These are phyloP conservation scores for Halichoerus grypus DNA, from an alignment of 2,113 vertebrate genomes.

Conservation along the genomic window DNA sequence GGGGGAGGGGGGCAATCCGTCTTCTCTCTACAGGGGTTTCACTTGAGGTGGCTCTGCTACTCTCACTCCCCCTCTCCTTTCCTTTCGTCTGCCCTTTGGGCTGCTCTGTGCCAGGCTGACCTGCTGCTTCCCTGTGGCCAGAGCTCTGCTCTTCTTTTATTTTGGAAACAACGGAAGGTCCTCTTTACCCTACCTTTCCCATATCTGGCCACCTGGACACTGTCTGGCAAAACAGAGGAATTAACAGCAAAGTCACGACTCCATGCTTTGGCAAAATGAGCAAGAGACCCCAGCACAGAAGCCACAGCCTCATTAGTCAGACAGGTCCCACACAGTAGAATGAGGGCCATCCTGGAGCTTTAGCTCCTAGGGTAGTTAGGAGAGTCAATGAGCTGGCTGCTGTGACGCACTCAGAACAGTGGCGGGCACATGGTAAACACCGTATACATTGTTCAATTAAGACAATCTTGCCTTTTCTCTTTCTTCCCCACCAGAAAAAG, in stretches of 20 bases:
- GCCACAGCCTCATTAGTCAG: not conserved
- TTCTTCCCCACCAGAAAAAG: not conserved
- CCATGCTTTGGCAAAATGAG: not conserved
- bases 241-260: not conserved
- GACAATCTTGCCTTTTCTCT: not conserved
- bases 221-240: not conserved
- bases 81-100: not conserved
- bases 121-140: not conserved
- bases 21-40: not conserved
- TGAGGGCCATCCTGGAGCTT: fast-evolving
- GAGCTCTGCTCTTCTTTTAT: not conserved
- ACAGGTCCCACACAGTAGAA: not conserved
- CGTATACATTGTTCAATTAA: not conserved
- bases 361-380: not conserved
- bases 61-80: too few relatives aligned
- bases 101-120: not conserved
- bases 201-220: not conserved
- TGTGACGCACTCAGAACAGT: not conserved
- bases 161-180: not conserved
- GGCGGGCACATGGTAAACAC: not conserved
- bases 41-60: not conserved
- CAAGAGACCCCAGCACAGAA: not conserved
- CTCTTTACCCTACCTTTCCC: not conserved
- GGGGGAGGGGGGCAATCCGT: fast-evolving
- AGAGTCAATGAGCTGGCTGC: not conserved